A percentile compares a stretch with the other conserved stretches of the same genome.
phyloP scores from a whole-genome alignment of 2,888 invertebrate species.

The Bugulina stolonifera region DNA sequence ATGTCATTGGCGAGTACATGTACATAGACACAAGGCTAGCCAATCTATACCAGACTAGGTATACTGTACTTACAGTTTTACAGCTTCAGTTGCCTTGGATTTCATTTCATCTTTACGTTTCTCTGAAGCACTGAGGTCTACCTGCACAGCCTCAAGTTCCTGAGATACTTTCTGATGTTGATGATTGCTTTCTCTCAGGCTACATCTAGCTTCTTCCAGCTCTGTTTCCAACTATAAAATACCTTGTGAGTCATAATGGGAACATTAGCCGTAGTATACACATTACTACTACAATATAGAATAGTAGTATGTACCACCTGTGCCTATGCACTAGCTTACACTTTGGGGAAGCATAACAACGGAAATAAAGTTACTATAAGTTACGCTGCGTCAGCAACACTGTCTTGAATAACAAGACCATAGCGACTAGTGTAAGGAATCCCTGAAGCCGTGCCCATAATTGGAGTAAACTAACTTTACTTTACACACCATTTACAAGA shows the following conservation, averaged over 20 bases:
- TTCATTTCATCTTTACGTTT: slow-evolving; percentile 18
- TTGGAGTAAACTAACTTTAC: no score
- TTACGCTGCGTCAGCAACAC: no score
- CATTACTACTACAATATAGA: no score
- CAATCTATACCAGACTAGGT: neutral
- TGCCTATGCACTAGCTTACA: no score
- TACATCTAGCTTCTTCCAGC: neutral
- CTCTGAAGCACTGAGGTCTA: neutral
- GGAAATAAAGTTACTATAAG: no score
- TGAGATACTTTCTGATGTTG: neutral
- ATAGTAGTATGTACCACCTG: no score
- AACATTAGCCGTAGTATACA: no score
- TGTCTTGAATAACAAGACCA: no score
- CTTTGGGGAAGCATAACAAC: no score
- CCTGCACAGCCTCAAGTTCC: neutral
- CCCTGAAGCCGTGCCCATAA: no score
- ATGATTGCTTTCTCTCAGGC: neutral
- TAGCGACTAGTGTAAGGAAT: no score
- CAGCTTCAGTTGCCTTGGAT: slow-evolving; percentile 8
- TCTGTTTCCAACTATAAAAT: neutral
- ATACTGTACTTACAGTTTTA: slow-evolving; percentile 20
- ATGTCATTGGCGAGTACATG: neutral
- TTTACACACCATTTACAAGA: no score
- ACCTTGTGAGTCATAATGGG: neutral
- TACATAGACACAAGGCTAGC: neutral